Conservation (phyloP, 2,113 vertebrate species). For the Bos indicus region DNA sequence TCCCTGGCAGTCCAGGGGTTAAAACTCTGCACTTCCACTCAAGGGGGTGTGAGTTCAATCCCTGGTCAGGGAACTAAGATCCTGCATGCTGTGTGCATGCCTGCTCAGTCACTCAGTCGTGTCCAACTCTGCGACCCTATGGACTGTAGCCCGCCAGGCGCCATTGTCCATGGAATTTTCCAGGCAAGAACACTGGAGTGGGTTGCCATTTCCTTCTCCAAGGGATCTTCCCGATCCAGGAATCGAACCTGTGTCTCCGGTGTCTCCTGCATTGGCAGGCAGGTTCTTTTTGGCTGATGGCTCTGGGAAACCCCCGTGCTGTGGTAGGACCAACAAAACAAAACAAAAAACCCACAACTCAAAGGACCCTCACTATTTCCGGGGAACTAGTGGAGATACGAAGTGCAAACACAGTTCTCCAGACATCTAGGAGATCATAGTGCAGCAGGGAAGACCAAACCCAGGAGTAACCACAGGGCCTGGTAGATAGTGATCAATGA, state of each 20-base stretch:
- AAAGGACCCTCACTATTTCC: not conserved
- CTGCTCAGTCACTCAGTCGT: not conserved
- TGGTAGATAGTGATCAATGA: rapidly evolving
- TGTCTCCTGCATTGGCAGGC: not conserved
- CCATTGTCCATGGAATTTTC: not conserved
- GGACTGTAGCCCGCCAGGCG: not conserved
- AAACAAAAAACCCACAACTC: not conserved
- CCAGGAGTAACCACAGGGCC: not conserved
- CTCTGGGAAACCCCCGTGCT: not conserved
- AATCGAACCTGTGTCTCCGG: not conserved
- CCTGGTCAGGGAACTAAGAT: not conserved
- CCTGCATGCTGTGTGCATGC: not conserved
- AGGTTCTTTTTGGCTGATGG: not conserved
- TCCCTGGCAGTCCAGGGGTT: not conserved
- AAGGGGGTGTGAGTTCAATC: rapidly evolving
- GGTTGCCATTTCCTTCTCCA: not conserved
- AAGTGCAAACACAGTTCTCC: not conserved
- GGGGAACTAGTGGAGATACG: not conserved
- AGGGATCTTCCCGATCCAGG: not conserved
- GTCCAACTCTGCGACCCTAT: not conserved
- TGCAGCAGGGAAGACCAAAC: not conserved
- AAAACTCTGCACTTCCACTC: not conserved
- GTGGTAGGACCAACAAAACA: not conserved
- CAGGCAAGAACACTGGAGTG: not conserved
- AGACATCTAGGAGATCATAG: rapidly evolving